Conservation (phyloP, 2,113 vertebrate species). For the Gallinago jamesoni region DNA sequence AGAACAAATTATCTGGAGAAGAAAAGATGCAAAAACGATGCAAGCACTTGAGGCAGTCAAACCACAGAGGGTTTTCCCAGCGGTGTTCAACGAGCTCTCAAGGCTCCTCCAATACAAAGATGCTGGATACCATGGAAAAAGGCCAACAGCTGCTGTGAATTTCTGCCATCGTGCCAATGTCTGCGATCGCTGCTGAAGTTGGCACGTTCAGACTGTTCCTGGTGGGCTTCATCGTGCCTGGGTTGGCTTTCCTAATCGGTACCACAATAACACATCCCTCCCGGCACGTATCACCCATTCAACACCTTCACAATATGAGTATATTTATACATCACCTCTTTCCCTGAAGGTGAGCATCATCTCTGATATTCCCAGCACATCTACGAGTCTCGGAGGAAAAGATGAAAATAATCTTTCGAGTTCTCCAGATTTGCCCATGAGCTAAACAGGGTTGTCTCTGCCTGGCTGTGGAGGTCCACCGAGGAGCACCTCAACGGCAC, state of each 20-base stretch:
- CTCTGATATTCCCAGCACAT: background rate
- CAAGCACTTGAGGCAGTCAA: background rate
- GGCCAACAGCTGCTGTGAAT: background rate
- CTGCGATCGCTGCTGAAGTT: background rate
- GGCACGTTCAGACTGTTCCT: background rate
- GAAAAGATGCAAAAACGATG: background rate
- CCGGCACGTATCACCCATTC: fast-evolving
- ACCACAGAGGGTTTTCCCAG: background rate
- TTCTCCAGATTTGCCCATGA: background rate
- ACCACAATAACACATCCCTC: background rate
- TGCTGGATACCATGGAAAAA: background rate
- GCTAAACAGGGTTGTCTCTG: background rate
- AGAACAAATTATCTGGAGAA: background rate
- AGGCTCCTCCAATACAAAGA: background rate
- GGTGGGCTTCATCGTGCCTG: background rate
- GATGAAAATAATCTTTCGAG: background rate
- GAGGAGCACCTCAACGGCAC: fast-evolving
- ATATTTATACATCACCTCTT: background rate
- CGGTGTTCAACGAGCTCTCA: background rate
- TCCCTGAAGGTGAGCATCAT: background rate
- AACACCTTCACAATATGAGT: background rate
- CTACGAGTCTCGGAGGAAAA: fast-evolving
- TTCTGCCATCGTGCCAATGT: background rate
- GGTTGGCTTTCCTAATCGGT: background rate
- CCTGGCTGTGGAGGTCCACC: fast-evolving